A percentile compares a stretch with the other conserved stretches of the same genome.
Conservation (phyloP, 2,888 invertebrate genomes). For the Amphipoea lucens region DNA sequence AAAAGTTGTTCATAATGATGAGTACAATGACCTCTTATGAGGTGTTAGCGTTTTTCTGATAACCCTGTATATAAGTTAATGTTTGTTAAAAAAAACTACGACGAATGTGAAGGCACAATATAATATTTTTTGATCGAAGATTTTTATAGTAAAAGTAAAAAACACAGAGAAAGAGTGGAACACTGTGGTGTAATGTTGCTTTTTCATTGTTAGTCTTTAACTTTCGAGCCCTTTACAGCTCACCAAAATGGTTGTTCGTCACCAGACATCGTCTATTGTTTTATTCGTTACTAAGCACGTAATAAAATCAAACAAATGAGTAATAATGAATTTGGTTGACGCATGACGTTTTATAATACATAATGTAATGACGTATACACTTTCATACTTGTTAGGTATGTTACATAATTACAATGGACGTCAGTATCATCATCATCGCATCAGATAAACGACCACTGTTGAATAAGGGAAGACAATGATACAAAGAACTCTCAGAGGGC, state of each 20-base stretch:
- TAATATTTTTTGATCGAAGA: too few species aligned
- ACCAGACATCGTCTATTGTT: conserved; percentile 15
- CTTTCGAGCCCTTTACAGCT: conserved; percentile 1
- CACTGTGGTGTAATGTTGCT: not conserved
- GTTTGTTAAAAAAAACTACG: not conserved
- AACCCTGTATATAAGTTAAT: not conserved
- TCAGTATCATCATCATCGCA: not conserved
- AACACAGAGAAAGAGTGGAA: too few species aligned
- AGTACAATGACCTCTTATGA: too few species aligned
- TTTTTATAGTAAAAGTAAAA: not conserved
- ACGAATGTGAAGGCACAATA: not conserved
- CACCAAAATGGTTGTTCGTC: not conserved
- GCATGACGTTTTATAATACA: conserved; percentile 20
- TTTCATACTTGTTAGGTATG: conserved; percentile 20
- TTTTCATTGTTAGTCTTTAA: not conserved
- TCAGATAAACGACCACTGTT: not conserved
- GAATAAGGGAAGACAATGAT: not conserved
- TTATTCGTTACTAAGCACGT: conserved; percentile 35
- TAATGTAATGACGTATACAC: conserved; percentile 37
- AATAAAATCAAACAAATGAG: conserved; percentile 45
- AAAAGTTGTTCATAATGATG: too few species aligned
- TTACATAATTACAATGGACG: conserved; percentile 11
- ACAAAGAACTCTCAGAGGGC: not conserved
- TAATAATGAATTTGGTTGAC: conserved; percentile 34
- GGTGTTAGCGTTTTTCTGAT: too few species aligned